phyloP scores from a whole-genome alignment of 2,888 invertebrate species.

The Diarsia mendica region DNA sequence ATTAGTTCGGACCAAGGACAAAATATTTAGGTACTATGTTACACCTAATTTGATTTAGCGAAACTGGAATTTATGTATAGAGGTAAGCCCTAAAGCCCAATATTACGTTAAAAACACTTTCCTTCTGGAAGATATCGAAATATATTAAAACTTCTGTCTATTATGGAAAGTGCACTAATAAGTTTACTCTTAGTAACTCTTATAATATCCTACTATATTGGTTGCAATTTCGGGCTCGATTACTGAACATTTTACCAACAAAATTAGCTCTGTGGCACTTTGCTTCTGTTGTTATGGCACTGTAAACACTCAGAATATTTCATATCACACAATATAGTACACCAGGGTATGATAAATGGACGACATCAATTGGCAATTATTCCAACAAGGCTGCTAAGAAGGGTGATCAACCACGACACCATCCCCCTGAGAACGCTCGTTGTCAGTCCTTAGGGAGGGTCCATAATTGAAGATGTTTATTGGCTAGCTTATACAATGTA shows the following conservation, averaged over 20 bases:
- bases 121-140: background rate
- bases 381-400: constrained; percentile 10
- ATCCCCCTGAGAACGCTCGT: constrained; percentile 27
- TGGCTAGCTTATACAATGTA: constrained; percentile 7
- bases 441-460: constrained; percentile 31
- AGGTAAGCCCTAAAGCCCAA: background rate
- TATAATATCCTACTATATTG: background rate
- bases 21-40: too few relatives aligned
- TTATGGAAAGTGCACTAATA: too few relatives aligned
- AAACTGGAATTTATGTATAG: background rate
- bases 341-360: constrained; percentile 10
- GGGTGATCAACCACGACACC: constrained; percentile 12
- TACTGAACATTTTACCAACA: background rate
- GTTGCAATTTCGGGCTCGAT: background rate
- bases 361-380: constrained; percentile 27
- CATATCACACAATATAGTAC: background rate
- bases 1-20: background rate
- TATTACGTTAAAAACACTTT: background rate
- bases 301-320: background rate
- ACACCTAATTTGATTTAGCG: too few relatives aligned
- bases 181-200: background rate
- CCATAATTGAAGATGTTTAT: constrained; percentile 40
- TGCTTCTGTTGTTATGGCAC: too few relatives aligned
- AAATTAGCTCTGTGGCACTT: background rate
- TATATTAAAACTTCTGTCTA: background rate